A percentile compares a stretch with the other conserved stretches of the same genome.
Conservation (phyloP, 2,888 invertebrate genomes). For the Drosophila greeni region DNA sequence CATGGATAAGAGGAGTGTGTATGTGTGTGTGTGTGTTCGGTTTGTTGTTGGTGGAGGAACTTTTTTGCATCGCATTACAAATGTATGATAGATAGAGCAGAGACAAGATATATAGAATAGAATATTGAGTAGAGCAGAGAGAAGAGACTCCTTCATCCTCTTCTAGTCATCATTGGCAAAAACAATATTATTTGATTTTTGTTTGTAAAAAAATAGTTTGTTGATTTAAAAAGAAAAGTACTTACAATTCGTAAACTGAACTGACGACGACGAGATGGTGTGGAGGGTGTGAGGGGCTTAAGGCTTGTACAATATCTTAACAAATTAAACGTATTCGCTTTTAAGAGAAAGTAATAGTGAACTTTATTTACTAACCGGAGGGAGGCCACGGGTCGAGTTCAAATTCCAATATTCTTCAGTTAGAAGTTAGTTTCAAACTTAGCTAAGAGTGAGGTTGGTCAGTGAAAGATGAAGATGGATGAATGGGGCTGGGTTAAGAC, state of each 20-base stretch:
- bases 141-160: conserved; percentile 42
- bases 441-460: conserved; percentile 44
- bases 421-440: conserved; percentile 52
- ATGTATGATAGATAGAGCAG: conserved; percentile 49
- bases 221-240: conserved; percentile 70
- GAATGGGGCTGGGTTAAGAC: conserved; percentile 5
- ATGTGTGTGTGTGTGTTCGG: conserved; percentile 34
- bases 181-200: conserved; percentile 38
- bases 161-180: conserved; percentile 40
- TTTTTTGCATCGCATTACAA: conserved; percentile 76
- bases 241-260: conserved; percentile 76
- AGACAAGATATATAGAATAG: conserved; percentile 46
- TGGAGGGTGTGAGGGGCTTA: conserved; percentile 40
- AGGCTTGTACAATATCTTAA: conserved; percentile 34
- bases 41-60: conserved; percentile 52
- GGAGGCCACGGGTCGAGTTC: conserved; percentile 56
- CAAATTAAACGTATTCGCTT: conserved; percentile 45
- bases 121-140: conserved; percentile 32
- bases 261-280: conserved; percentile 62
- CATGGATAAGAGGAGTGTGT: conserved; percentile 52
- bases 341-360: conserved; percentile 38
- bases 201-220: conserved; percentile 55
- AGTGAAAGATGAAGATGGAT: conserved; percentile 11
- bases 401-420: conserved; percentile 57
- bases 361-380: conserved; percentile 63